Percentiles rank a stretch among this genome's conserved stretches.
Evolutionary conservation across 2,113 vertebrate genomes (phyloP).

Genomic region (Notechis scutatus): DNA sequence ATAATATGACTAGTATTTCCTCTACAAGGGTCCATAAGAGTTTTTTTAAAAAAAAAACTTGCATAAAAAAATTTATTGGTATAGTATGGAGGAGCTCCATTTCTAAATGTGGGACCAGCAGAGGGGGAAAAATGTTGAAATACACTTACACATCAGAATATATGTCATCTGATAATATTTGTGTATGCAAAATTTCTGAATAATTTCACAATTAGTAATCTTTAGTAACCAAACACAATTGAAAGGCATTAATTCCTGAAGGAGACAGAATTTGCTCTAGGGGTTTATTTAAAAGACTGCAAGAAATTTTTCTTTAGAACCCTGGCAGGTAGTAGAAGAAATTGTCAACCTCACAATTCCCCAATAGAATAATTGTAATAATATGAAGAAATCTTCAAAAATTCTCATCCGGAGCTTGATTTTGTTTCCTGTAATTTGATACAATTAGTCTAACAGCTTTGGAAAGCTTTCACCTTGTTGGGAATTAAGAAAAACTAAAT

Average conservation of each 20-base stretch:
- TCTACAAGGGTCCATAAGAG: neutral
- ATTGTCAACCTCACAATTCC: neutral
- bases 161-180: neutral
- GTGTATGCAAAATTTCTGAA: slow-evolving; percentile 10
- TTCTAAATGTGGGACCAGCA: neutral
- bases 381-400: neutral
- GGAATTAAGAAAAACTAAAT: neutral
- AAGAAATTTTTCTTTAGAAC: neutral
- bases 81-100: neutral
- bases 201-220: slow-evolving; percentile 21
- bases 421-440: neutral
- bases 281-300: neutral
- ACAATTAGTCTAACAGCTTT: neutral
- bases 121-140: slow-evolving; percentile 9
- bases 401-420: neutral
- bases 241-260: slow-evolving; percentile 8
- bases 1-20: neutral
- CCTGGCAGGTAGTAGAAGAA: neutral
- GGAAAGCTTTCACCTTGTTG: neutral
- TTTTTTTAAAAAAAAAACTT: neutral
- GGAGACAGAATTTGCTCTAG: slow-evolving; percentile 9
- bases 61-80: neutral
- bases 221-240: slow-evolving; percentile 14
- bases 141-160: slow-evolving; percentile 33
- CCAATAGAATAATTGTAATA: neutral